Conservation (phyloP, 2,797 vertebrate genomes). For the Dromococcyx pavoninus region DNA sequence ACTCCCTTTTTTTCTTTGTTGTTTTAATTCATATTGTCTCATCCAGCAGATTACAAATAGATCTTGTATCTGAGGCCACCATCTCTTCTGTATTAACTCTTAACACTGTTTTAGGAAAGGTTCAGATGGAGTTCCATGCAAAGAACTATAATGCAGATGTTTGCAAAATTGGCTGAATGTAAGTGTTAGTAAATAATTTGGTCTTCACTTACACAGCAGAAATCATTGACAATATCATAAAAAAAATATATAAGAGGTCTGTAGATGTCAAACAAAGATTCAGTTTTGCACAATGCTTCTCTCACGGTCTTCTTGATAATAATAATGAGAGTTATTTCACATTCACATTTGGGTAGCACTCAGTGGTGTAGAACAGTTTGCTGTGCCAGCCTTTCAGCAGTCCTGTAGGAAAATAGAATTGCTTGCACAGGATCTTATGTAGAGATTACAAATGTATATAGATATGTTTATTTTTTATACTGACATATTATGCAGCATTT, state of each 20-base stretch:
- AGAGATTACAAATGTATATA: neutral
- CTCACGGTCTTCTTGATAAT: neutral
- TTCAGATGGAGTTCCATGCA: neutral
- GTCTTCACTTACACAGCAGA: neutral
- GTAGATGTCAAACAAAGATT: neutral
- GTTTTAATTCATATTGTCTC: neutral
- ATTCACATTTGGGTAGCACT: neutral
- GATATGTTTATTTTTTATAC: neutral
- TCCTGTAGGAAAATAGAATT: neutral
- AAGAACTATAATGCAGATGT: neutral
- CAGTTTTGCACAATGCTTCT: neutral
- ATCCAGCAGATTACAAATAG: neutral
- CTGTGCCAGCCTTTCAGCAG: neutral
- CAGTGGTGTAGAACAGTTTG: neutral
- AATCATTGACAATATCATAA: neutral
- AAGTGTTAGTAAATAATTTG: neutral
- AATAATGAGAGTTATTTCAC: neutral
- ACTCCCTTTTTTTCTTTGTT: neutral
- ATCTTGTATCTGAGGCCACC: neutral
- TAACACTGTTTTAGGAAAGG: neutral
- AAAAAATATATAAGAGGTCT: neutral
- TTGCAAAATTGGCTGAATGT: neutral
- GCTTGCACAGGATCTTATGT: neutral
- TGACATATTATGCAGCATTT: neutral
- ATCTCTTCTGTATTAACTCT: neutral